Conservation (phyloP, 30 jellyfish, hydroid and myxozoan species). For the Hydra vulgaris region DNA sequence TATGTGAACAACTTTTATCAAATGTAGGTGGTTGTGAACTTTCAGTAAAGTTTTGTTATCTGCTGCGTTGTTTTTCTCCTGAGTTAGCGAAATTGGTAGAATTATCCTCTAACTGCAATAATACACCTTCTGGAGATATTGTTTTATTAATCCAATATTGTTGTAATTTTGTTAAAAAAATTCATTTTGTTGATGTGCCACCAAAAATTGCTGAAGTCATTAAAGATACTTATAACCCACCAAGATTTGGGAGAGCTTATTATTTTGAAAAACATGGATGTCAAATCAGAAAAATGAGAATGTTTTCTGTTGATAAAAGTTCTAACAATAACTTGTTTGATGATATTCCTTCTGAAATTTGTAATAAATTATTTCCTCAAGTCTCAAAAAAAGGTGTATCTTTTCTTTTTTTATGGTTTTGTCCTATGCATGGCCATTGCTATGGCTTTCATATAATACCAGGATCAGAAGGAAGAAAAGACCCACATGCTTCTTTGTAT, state of each 20-base stretch:
- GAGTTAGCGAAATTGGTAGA: not conserved
- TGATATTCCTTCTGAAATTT: not conserved
- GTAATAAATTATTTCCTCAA: constrained; percentile 3
- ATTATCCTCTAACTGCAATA: not conserved
- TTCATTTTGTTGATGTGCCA: constrained; percentile 1
- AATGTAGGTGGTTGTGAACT: not conserved
- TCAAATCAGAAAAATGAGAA: not conserved
- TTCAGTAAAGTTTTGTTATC: not conserved
- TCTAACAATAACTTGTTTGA: not conserved
- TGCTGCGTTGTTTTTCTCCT: not conserved
- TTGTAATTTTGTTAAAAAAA: not conserved
- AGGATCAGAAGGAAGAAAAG: not conserved
- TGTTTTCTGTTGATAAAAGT: not conserved
- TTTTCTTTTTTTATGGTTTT: not conserved
- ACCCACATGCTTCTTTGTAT: not conserved
- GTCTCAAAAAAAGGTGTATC: not conserved
- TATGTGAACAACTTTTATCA: not conserved
- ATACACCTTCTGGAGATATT: not conserved
- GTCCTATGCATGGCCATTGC: constrained; percentile 12
- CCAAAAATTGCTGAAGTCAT: not conserved
- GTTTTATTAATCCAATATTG: not conserved
- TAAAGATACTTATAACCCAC: not conserved
- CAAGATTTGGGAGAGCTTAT: not conserved
- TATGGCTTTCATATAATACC: not conserved
- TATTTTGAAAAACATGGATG: constrained; percentile 1